Evolutionary conservation across 1,140 invertebrate species (phyloP), one percentile per base, ranked within the genome.

Genomic region (Goniozus legneri): DNA sequence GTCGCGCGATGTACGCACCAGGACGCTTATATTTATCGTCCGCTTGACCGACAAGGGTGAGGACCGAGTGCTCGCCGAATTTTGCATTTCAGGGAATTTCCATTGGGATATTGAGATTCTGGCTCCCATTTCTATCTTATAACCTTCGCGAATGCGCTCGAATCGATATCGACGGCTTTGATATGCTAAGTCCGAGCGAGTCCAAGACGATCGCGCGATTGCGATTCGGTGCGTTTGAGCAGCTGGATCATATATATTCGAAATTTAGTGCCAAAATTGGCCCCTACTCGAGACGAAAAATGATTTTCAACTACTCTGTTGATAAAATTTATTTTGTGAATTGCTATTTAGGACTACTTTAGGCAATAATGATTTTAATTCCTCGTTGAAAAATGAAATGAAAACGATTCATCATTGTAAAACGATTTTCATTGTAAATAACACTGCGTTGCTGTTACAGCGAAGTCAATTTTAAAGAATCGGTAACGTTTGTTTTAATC

Each of bases 151-250:
- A 37, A 44, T 47, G 33, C 27, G 38, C 54, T 53, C 50, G 44
- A 54, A 19, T 32, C 42, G 16, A 47, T 49, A 38, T 47, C 56
- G 62, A 57, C 57, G 63, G 66, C 67, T 71, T 71, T 71, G 69
- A 69, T 69, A 71, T 69, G 69, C 62, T 71, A 71, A 68, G 52
- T 63, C 55, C 55, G 55, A 67, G 56, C 60, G 65, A 69, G 60
- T 67, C 54, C 59, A 53, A 48, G 54, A 58, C 57, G 60, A 56
- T 60, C 56, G 58, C 58, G 58, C 56, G 57, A 58, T 52, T 52
- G 58, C 56, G 58, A 55, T 35, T 57, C 48, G 53, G 31, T 32
- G 41, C 54, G 62, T 67, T 64, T 59, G 62, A 34, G 31, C 13
- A 12, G 16, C 20, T 39, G 16, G 8, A 27, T 19, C 21, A 24